phyloP scores from a whole-genome alignment of 2,888 invertebrate species.

The Pharmacophagus antenor region DNA sequence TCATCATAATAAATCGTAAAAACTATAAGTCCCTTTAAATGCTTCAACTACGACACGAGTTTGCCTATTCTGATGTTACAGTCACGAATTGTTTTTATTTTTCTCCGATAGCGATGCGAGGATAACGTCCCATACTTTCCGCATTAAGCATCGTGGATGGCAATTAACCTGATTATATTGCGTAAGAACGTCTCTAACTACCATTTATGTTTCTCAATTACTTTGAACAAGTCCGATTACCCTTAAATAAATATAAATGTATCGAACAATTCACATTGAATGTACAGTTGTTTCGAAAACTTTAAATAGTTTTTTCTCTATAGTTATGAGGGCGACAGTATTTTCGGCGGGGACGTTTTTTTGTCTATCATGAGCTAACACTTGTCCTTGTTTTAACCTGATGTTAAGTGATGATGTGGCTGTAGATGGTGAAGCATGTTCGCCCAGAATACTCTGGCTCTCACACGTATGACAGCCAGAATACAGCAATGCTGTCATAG shows the following conservation, averaged over 20 bases:
- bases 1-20: background rate
- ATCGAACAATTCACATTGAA: background rate
- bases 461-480: too few species aligned
- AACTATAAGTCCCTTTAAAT: background rate
- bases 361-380: too few species aligned
- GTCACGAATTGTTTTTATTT: constrained; percentile 8
- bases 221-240: background rate
- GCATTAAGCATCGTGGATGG: constrained; percentile 20
- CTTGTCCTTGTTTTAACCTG: too few species aligned
- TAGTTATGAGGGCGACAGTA: too few species aligned
- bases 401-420: too few species aligned
- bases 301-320: background rate
- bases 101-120: constrained; percentile 8
- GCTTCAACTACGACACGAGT: too few species aligned
- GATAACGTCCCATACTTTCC: constrained; percentile 20
- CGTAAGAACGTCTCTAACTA: constrained; percentile 18
- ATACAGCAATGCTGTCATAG: too few species aligned
- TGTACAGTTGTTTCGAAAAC: background rate
- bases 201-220: constrained; percentile 11
- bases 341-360: too few species aligned
- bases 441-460: too few species aligned
- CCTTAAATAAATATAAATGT: background rate
- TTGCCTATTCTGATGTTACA: background rate
- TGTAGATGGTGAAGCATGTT: too few species aligned
- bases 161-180: constrained; percentile 23